phyloP scores from a whole-genome alignment of 1,140 invertebrate genomes.

The Calycopis cecrops region DNA sequence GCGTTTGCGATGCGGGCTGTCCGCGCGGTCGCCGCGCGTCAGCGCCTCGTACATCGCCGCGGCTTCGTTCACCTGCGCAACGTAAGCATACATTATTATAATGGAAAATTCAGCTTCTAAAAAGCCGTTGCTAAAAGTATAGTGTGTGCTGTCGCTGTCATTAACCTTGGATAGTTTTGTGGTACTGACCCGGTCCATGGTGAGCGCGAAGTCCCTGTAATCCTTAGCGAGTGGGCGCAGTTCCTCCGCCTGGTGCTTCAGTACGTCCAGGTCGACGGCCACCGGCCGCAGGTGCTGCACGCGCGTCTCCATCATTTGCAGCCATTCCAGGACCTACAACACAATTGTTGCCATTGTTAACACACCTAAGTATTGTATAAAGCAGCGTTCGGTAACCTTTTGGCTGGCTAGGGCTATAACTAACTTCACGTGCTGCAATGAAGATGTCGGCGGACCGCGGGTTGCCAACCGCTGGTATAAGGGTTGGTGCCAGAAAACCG shows the following conservation, averaged over 20 bases:
- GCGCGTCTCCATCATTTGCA: slow-evolving; percentile 85
- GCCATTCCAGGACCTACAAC: slow-evolving; percentile 85
- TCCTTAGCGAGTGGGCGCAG: slow-evolving; percentile 93
- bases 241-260: slow-evolving; percentile 90
- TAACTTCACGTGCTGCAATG: no score
- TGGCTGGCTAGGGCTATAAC: no score
- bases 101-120: neutral
- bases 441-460: no score
- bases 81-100: neutral
- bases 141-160: no score
- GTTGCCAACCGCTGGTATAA: no score
- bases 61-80: slow-evolving; percentile 85
- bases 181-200: slow-evolving; percentile 84
- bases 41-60: slow-evolving; percentile 90
- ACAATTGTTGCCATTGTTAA: no score
- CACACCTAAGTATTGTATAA: no score
- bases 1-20: slow-evolving; percentile 81
- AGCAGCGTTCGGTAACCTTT: no score
- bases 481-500: no score
- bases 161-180: no score
- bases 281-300: slow-evolving; percentile 85
- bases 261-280: slow-evolving; percentile 89
- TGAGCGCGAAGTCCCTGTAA: slow-evolving; percentile 89
- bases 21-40: slow-evolving; percentile 82
- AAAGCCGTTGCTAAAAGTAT: no score